A percentile compares a stretch with the other conserved stretches of the same genome.
Evolutionary conservation across 2,797 vertebrate species (phyloP).

Genomic region (Lerista edwardsae): DNA sequence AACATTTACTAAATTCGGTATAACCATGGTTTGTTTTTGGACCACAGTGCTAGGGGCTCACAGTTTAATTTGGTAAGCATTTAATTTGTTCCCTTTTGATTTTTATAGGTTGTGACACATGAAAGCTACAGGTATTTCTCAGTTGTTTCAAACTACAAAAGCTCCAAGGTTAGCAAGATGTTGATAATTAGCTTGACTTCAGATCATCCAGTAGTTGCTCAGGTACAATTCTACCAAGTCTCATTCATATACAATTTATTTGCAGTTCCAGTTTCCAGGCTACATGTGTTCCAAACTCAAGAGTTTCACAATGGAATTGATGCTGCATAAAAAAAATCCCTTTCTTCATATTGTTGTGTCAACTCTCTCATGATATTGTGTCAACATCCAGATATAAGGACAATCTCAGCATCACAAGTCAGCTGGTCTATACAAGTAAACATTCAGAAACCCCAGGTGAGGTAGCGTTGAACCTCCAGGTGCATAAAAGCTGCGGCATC

Average conservation of each 20-base stretch:
- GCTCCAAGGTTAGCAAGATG: constrained; percentile 35
- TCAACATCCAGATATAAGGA: neutral
- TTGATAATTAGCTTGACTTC: neutral
- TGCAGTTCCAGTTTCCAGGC: constrained; percentile 39
- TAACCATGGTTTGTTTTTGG: no score
- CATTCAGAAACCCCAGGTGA: neutral
- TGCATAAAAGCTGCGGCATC: neutral
- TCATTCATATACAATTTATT: constrained; percentile 55
- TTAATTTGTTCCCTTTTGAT: no score
- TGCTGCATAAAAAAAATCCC: neutral
- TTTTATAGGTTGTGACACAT: neutral
- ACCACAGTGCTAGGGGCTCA: no score
- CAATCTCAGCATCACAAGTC: constrained; percentile 16
- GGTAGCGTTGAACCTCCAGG: neutral
- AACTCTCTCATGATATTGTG: neutral
- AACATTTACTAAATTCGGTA: no score
- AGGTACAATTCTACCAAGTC: constrained; percentile 35
- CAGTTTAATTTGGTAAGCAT: no score
- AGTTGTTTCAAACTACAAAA: constrained; percentile 26
- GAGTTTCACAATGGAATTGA: constrained; percentile 30
- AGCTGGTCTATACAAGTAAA: neutral
- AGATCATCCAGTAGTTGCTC: constrained; percentile 55
- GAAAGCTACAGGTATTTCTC: constrained; percentile 30
- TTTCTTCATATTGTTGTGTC: no score
- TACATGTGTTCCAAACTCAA: constrained; percentile 42